Evolutionary conservation across 2,888 invertebrate species (phyloP).

Genomic region (Perdita meconis): DNA sequence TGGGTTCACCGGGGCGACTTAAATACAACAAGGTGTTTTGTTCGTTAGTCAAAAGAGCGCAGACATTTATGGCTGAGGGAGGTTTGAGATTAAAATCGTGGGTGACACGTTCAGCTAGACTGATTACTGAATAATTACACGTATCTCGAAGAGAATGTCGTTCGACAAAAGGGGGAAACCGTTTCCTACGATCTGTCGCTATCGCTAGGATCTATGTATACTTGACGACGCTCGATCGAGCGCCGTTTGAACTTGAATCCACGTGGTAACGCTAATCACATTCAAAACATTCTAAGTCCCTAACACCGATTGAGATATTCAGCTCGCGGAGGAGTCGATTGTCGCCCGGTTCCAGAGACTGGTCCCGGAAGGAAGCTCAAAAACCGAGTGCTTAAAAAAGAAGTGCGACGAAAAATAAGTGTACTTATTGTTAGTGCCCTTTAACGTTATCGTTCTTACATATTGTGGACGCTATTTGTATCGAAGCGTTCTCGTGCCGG

Average conservation of each 20-base stretch:
- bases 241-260: neutral
- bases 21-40: neutral
- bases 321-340: neutral
- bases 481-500: conserved; percentile 8
- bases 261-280: conserved; percentile 17
- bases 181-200: conserved; percentile 11
- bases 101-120: conserved; percentile 9
- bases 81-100: neutral
- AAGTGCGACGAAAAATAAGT: conserved; percentile 41
- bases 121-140: neutral
- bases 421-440: conserved; percentile 34
- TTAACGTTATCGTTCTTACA: conserved; percentile 26
- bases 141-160: neutral
- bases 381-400: neutral
- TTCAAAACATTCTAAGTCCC: neutral
- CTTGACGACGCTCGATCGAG: neutral
- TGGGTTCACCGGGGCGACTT: neutral
- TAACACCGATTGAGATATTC: conserved; percentile 24
- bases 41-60: neutral
- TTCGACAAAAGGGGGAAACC: conserved; percentile 6
- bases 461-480: conserved; percentile 13
- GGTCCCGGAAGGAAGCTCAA: conserved; percentile 30
- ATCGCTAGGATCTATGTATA: conserved; percentile 31
- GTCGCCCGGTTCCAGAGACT: conserved; percentile 15
- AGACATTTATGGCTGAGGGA: conserved; percentile 20